These are phyloP conservation scores for Neodiprion pinetum DNA, from an alignment of 1,140 invertebrate genomes.

Conservation along the genomic window DNA sequence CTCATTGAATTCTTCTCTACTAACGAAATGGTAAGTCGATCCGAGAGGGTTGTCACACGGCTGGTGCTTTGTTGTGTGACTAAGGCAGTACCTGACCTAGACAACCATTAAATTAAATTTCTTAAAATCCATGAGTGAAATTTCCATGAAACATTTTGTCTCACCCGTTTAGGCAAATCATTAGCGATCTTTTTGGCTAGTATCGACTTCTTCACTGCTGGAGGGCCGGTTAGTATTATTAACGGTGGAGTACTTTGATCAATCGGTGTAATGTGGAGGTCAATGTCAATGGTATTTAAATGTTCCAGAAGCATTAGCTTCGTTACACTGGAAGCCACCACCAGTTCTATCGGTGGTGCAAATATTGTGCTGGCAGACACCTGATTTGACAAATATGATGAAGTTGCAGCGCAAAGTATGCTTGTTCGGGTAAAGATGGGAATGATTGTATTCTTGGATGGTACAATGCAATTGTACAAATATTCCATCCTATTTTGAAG, in stretches of 20 bases:
- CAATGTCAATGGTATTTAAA: slow-evolving; percentile 39
- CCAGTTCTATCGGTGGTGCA: slow-evolving; percentile 35
- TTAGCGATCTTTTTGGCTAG: slow-evolving; percentile 6
- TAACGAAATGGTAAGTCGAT: slow-evolving; percentile 34
- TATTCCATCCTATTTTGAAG: neutral
- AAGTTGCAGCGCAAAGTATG: neutral
- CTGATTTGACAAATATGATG: slow-evolving; percentile 24
- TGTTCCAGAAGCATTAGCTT: slow-evolving; percentile 47
- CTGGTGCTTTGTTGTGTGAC: slow-evolving; percentile 41
- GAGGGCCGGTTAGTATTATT: slow-evolving; percentile 44
- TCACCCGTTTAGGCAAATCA: slow-evolving; percentile 10
- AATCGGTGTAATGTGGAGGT: slow-evolving; percentile 38
- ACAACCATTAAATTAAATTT: neutral
- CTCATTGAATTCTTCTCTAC: slow-evolving; percentile 38
- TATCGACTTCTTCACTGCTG: slow-evolving; percentile 36
- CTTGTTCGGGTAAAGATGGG: too few relatives aligned
- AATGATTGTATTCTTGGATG: too few relatives aligned
- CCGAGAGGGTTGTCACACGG: slow-evolving; percentile 23
- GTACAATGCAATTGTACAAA: too few relatives aligned
- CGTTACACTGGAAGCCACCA: slow-evolving; percentile 35
- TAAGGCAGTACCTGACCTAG: slow-evolving; percentile 42
- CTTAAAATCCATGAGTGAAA: neutral
- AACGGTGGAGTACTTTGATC: slow-evolving; percentile 40
- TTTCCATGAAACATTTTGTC: neutral
- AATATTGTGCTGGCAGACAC: slow-evolving; percentile 39